Conservation (phyloP, 2,888 invertebrate genomes). For the Drosophila maculinotata region DNA sequence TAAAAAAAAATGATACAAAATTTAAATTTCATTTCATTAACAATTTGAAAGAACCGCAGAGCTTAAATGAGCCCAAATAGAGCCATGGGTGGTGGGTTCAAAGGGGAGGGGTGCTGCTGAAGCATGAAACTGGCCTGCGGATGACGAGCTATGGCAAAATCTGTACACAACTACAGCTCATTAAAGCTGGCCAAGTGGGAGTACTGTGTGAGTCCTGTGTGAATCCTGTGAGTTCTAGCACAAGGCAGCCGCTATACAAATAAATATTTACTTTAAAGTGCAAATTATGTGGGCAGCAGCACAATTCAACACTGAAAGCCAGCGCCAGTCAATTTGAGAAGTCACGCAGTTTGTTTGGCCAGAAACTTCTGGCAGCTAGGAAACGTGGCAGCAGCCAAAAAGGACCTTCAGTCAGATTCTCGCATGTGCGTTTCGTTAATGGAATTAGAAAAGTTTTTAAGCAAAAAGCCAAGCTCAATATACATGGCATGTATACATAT, state of each 20-base stretch:
- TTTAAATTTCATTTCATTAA: constrained; percentile 70
- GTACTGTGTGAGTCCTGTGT: constrained; percentile 5
- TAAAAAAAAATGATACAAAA: constrained; percentile 53
- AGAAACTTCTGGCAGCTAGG: constrained; percentile 50
- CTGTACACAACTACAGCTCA: constrained; percentile 72
- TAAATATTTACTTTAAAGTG: constrained; percentile 60
- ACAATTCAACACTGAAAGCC: too few species aligned
- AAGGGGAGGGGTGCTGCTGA: constrained; percentile 20
- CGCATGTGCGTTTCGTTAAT: constrained; percentile 82
- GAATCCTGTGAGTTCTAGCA: too few species aligned
- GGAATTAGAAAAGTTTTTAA: constrained; percentile 83
- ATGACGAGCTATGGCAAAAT: constrained; percentile 45
- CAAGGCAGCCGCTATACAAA: too few species aligned
- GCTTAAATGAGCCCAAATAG: not conserved
- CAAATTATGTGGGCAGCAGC: constrained; percentile 32
- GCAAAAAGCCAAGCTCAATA: constrained; percentile 67
- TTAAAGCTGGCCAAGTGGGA: constrained; percentile 54
- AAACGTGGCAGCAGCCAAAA: constrained; percentile 46
- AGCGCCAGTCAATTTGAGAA: constrained; percentile 53
- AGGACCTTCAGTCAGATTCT: constrained; percentile 38
- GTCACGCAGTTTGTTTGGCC: constrained; percentile 54
- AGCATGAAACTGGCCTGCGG: constrained; percentile 37
- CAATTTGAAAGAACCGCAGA: constrained; percentile 47
- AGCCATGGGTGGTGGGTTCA: not conserved
- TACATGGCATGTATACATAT: constrained; percentile 32